phyloP scores from a whole-genome alignment of 2,113 vertebrate species.

The Atractosteus spatula region DNA sequence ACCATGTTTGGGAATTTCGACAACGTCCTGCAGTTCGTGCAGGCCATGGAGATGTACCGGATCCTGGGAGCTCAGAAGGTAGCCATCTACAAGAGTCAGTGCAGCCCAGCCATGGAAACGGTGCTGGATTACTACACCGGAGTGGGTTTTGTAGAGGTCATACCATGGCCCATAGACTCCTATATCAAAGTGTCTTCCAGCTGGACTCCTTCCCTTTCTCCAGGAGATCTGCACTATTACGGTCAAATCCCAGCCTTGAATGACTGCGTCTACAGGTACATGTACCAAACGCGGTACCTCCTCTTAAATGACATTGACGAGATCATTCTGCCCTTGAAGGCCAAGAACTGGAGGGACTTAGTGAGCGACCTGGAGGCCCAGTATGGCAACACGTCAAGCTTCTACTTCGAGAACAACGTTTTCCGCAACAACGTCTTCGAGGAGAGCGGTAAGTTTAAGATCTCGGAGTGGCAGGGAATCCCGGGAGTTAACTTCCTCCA shows the following conservation, averaged over 20 bases:
- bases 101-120: slow-evolving; percentile 46
- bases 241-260: slow-evolving; percentile 20
- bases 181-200: slow-evolving; percentile 33
- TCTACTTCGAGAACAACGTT: slow-evolving; percentile 17
- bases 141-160: slow-evolving; percentile 42
- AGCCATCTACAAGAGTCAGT: slow-evolving; percentile 55
- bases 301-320: slow-evolving; percentile 50
- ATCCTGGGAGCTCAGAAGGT: slow-evolving; percentile 47
- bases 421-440: slow-evolving; percentile 14
- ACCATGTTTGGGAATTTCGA: slow-evolving; percentile 52
- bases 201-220: slow-evolving; percentile 30
- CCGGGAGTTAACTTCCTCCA: slow-evolving; percentile 14
- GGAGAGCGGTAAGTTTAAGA: slow-evolving; percentile 9
- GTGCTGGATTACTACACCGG: slow-evolving; percentile 46
- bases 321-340: slow-evolving; percentile 42
- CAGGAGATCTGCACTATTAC: slow-evolving; percentile 27
- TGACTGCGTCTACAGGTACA: slow-evolving; percentile 24
- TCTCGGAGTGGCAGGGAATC: slow-evolving; percentile 10
- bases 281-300: slow-evolving; percentile 20
- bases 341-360: neutral
- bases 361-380: neutral
- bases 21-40: slow-evolving; percentile 53
- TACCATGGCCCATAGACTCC: slow-evolving; percentile 49
- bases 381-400: neutral
- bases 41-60: slow-evolving; percentile 53